Base-by-base conservation (phyloP, 1,140 invertebrate species). In the Ceratina australensis region DNA sequence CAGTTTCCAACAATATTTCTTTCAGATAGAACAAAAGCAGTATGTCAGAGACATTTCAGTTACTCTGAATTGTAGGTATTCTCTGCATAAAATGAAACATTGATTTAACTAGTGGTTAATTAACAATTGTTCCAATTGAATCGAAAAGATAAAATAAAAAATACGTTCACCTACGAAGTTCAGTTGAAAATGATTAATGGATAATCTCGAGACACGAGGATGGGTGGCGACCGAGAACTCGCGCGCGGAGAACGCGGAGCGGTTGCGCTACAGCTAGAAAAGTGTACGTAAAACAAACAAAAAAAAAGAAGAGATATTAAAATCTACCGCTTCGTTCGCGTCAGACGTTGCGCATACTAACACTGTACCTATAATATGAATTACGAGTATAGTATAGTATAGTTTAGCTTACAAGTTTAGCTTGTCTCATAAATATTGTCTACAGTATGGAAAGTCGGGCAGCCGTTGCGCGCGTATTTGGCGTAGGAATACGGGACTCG, bases 391-490 rank as follows among this genome's bases (percentile, higher is more conserved):
- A 69, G 28, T 69, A 81, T 81, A 84, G 79, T 83, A 76, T 77
- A 77, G 74, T 77, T 49, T 67, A 77, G 75, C 72, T 26, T 67
- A 67, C 22, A 49, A 89, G 86, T 90, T 90, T 89, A 89, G 84
- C 83, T 91, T 90, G 87, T 91, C 85, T 91, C 86, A 91, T 92
- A 92, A 92, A 92, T 92, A 92, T 92, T 92, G 91, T 92, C 90
- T 92, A 92, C 88, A 82, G 86, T 90, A 91, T 91, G 90, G 89
- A 91, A 90, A 91, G 84, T 89, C 77, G 90, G 88, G 89, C 85
- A 86, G 87, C 88, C 89, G 90, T 90, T 87, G 78, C 88, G 87
- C 88, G 90, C 87, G 88, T 60, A 83, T 86, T 89, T 90, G 86
- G 83, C 90, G 85, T 91, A 91, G 91, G 90, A 92, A 91, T 91